Base-by-base conservation (phyloP, 2,888 invertebrate genomes). In the Panorpa germanica region DNA sequence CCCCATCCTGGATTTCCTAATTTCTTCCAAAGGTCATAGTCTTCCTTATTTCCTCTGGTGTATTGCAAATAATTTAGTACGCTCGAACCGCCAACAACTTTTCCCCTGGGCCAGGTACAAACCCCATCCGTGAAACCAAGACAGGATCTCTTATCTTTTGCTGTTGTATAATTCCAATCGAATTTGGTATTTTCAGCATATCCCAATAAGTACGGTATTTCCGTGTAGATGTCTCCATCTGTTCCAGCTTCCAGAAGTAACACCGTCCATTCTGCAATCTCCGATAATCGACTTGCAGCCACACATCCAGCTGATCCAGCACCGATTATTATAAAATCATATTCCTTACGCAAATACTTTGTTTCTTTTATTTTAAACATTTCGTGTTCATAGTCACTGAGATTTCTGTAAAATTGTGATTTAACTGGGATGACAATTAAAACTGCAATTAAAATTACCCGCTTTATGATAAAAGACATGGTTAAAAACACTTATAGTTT, bases 11-110 rank as follows among this genome's bases (percentile, higher is more conserved):
- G 45, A 43, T 71, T 70, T 1, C 71, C 76, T 41, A 63, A 45
- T 4, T 55, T 50, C n/a, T 64, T 62, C 80, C 81, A 81, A 4
- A 53, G 48, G 39, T 78, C 69, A 45, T 71, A 81, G 44, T 80
- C 77, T 13, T 53, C 50, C 3, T 57, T 53, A 35, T 65, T 55
- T 9, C 74, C 75, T 44, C 72, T 55, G 0, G 69, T 70, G 42
- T 71, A 73, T n/a, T n/a, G n/a, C n/a, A n/a, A n/a, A n/a, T n/a
- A n/a, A n/a, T 72, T 72, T 3, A 71, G 57, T 2, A 66, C 62
- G 2, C 69, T 69, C 4, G 64, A 63, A 1, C 70, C 71, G 2
- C 72, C 71, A 35, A 68, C 39, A 2, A 70, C 73, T 56, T 70
- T 75, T 1, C 81, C 81, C 29, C 70, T 56, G 1, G 73, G 71